A percentile compares a stretch with the other conserved stretches of the same genome.
phyloP scores from a whole-genome alignment of 2,113 vertebrate genomes.

The Ahaetulla prasina region DNA sequence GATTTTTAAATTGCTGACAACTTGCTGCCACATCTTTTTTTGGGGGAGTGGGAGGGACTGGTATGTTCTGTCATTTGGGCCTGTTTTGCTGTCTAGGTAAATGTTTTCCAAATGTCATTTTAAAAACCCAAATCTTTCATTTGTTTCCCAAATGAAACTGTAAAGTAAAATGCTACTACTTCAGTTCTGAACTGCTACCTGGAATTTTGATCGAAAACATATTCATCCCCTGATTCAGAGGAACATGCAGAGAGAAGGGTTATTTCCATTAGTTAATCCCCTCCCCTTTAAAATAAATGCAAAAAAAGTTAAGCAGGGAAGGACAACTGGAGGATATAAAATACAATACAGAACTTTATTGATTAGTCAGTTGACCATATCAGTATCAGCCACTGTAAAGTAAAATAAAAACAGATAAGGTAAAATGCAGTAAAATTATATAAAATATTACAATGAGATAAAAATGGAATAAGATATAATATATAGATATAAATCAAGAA shows the following conservation, averaged over 20 bases:
- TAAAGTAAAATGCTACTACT: neutral
- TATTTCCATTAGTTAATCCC: neutral
- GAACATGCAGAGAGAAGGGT: neutral
- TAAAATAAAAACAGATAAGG: too few relatives aligned
- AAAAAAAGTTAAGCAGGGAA: neutral
- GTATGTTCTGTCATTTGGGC: neutral
- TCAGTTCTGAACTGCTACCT: neutral
- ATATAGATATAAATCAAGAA: too few relatives aligned
- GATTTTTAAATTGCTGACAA: neutral
- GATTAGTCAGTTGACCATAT: too few relatives aligned
- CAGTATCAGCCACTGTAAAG: too few relatives aligned
- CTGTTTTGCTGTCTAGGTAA: neutral
- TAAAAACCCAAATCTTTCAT: neutral
- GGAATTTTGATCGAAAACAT: neutral
- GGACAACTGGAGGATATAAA: neutral
- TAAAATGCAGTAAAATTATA: too few relatives aligned
- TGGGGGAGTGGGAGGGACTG: too few relatives aligned
- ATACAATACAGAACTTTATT: too few relatives aligned
- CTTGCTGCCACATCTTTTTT: neutral
- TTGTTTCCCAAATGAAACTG: neutral
- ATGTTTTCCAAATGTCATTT: neutral
- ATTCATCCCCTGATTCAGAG: neutral
- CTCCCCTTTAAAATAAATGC: neutral
- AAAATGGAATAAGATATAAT: too few relatives aligned
- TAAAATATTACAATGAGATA: too few relatives aligned